Percentiles rank a stretch among this genome's conserved stretches.
These are phyloP conservation scores for Anguilla marmorata DNA, from an alignment of 2,797 vertebrate species.

Conservation along the genomic window DNA sequence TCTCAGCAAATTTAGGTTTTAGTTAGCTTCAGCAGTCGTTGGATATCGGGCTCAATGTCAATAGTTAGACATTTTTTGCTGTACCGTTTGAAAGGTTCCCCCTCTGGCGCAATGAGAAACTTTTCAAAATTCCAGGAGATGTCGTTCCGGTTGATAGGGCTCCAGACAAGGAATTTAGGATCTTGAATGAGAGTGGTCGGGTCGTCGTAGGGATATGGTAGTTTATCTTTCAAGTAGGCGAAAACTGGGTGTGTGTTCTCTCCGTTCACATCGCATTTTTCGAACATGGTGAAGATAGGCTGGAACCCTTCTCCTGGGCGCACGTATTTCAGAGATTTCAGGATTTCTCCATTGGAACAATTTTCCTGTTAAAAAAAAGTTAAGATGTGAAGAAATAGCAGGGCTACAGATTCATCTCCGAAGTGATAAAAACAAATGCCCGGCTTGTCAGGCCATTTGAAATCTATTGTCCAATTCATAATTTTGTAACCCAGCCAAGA, in stretches of 20 bases:
- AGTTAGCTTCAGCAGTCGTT: conserved; percentile 88
- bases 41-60: conserved; percentile 90
- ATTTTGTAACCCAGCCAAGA: neutral
- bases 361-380: conserved; percentile 80
- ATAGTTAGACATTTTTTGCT: conserved; percentile 83
- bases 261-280: conserved; percentile 95
- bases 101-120: conserved; percentile 92
- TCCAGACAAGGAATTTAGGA: conserved; percentile 87
- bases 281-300: conserved; percentile 85
- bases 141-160: conserved; percentile 83
- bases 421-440: neutral
- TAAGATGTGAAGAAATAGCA: neutral
- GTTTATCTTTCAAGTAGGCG: conserved; percentile 92
- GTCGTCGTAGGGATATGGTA: conserved; percentile 86
- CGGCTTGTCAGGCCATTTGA: neutral
- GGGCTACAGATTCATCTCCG: neutral
- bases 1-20: conserved; percentile 71
- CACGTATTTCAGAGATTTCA: conserved; percentile 85
- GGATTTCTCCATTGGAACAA: conserved; percentile 86
- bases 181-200: conserved; percentile 80
- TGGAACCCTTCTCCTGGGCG: conserved; percentile 87
- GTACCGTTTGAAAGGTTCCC: conserved; percentile 95
- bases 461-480: neutral
- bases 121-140: conserved; percentile 99
- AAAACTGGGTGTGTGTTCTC: conserved; percentile 87